Base-by-base conservation (phyloP, 2,888 invertebrate genomes). In the Nomada fabriciana region DNA sequence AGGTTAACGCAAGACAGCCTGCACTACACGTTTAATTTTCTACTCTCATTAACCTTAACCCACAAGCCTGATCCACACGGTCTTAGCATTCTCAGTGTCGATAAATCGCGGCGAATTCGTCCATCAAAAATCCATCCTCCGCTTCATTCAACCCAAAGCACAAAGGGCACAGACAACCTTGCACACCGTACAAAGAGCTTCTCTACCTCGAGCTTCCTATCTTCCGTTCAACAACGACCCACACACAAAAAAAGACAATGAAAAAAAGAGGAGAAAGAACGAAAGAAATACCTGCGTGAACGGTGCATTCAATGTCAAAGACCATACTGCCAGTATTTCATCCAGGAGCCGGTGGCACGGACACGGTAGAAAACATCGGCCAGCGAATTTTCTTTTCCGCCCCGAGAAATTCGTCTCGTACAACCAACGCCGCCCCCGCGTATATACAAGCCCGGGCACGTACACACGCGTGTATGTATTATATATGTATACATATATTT, bases 321-420 rank as follows among this genome's bases (percentile, higher is more conserved):
- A 23, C 64, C 29, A 47, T 52, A 50, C 52, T 70, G 53, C 70
- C 76, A 15, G 18, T 61, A 61, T 70, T 71, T 61, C 75, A 36
- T 63, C 25, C 63, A 5, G 43, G 59, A 29, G 47, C 20, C 15
- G 53, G 29, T 42, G 50, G 25, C 13, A 15, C 15, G n/a, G 69
- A 57, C 42, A 15, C 42, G 78, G 43, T 42, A 69, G 57, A 65
- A 65, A 20, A 43, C 20, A 69, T 50, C 20, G 63, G 29, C 55
- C 60, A 2, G 42, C 55, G 70, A 72, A 67, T 81, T 82, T 75
- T 74, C 77, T 77, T 83, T 79, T 80, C 74, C 69, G 59, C 61
- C 43, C 63, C 55, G 60, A 61, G 57, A 78, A 59, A 74, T 72
- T 76, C 70, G 69, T 61, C 60, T 72, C 50, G 52, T 9, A 23